A percentile compares a stretch with the other conserved stretches of the same genome.
phyloP scores from a whole-genome alignment of 2,113 vertebrate genomes.

The Platichthys flesus region DNA sequence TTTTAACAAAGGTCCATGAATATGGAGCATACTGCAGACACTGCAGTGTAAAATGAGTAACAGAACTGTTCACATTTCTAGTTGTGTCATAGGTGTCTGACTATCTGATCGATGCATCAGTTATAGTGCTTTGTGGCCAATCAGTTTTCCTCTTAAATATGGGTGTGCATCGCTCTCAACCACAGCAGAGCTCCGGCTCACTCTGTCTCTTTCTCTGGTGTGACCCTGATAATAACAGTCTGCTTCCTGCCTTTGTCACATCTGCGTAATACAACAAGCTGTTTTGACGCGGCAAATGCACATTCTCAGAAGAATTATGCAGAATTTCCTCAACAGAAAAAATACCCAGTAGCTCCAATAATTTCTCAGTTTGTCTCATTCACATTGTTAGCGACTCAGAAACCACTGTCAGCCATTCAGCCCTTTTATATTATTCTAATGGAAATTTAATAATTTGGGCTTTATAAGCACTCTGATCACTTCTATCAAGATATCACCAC shows the following conservation, averaged over 20 bases:
- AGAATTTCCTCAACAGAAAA: conserved; percentile 20
- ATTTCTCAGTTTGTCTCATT: neutral
- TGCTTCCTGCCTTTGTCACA: conserved; percentile 65
- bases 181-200: neutral
- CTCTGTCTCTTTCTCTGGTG: neutral
- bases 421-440: too few species aligned
- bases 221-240: conserved; percentile 56
- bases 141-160: neutral
- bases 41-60: neutral
- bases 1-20: neutral
- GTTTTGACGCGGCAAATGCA: conserved; percentile 1
- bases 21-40: neutral
- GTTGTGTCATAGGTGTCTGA: neutral
- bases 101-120: neutral
- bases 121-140: neutral
- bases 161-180: neutral
- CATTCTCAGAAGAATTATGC: neutral
- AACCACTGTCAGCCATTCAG: too few species aligned
- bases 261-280: conserved; percentile 17
- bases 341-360: neutral
- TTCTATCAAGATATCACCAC: too few species aligned
- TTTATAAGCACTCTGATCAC: too few species aligned
- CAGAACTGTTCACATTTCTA: neutral
- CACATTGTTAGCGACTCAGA: neutral
- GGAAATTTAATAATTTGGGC: too few species aligned